Conservation (phyloP, 2,113 vertebrate species). For the Perca flavescens region DNA sequence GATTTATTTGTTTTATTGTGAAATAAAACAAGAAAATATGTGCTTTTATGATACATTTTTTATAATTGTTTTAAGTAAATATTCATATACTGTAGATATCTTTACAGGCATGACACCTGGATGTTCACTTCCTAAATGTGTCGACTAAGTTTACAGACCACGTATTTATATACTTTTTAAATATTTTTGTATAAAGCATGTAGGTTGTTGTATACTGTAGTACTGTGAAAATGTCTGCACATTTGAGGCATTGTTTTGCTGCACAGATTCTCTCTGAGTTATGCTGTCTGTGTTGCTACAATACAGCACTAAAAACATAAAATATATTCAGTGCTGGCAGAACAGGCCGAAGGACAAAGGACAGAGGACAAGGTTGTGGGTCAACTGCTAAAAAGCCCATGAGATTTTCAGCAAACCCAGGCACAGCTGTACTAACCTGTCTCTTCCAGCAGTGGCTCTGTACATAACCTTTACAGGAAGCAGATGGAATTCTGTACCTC, state of each 20-base stretch:
- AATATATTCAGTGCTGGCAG: slow-evolving; percentile 27
- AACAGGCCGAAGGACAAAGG: slow-evolving; percentile 25
- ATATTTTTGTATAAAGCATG: too few relatives aligned
- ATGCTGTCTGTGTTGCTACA: background rate
- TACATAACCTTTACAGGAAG: slow-evolving; percentile 42
- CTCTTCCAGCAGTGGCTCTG: slow-evolving; percentile 22
- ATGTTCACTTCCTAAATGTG: background rate
- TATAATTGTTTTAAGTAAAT: background rate
- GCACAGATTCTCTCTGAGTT: background rate
- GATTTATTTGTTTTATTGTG: background rate
- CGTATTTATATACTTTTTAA: background rate
- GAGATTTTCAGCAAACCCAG: slow-evolving; percentile 36
- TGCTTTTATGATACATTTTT: background rate
- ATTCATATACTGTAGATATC: background rate
- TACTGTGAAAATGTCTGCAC: background rate
- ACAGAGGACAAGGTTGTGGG: slow-evolving; percentile 49
- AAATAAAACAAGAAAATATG: background rate
- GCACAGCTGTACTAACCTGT: slow-evolving; percentile 32
- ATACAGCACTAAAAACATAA: slow-evolving; percentile 3
- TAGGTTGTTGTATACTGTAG: background rate
- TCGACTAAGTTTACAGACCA: background rate
- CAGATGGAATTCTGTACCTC: slow-evolving; percentile 27
- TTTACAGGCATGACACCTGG: background rate
- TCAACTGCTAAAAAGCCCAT: slow-evolving; percentile 56
- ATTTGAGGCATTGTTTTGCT: background rate